A percentile compares a stretch with the other conserved stretches of the same genome.
phyloP scores from a whole-genome alignment of 2,888 invertebrate genomes.

The Patella caerulea region DNA sequence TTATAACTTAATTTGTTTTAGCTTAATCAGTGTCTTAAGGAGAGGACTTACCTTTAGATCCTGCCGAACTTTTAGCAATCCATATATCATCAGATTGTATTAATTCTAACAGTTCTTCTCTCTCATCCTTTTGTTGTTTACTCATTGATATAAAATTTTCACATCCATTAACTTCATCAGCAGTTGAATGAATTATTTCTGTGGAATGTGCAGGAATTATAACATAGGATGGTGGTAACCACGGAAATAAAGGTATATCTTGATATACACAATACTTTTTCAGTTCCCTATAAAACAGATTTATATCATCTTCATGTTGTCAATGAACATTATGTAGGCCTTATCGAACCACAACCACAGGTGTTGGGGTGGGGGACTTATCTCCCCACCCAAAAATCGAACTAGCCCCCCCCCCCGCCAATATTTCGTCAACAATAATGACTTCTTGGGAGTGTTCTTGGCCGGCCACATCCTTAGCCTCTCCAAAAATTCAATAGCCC shows the following conservation, averaged over 20 bases:
- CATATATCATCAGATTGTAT: constrained; percentile 35
- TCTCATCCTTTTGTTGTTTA: constrained; percentile 41
- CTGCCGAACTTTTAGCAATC: constrained; percentile 56
- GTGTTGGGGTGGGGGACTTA: too few species aligned
- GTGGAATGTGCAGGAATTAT: constrained; percentile 39
- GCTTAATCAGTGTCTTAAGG: not conserved
- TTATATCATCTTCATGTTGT: not conserved
- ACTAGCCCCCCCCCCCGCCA: too few species aligned
- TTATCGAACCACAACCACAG: too few species aligned
- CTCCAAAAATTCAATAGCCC: too few species aligned
- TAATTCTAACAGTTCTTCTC: constrained; percentile 40
- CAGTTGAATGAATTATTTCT: too few species aligned
- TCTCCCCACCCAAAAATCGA: too few species aligned
- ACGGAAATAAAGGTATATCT: constrained; percentile 28
- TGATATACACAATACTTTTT: constrained; percentile 43
- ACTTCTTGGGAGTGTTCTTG: too few species aligned
- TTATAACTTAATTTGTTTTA: not conserved
- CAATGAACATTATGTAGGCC: too few species aligned
- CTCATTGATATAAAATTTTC: constrained; percentile 14
- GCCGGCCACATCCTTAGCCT: too few species aligned
- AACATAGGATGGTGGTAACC: constrained; percentile 52
- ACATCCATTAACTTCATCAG: too few species aligned
- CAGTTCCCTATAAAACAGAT: constrained; percentile 41
- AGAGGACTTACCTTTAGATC: constrained; percentile 48
- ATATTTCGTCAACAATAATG: too few species aligned